A percentile compares a stretch with the other conserved stretches of the same genome.
phyloP scores from a whole-genome alignment of 1,140 invertebrate genomes.

The Zaprionus davidi region DNA sequence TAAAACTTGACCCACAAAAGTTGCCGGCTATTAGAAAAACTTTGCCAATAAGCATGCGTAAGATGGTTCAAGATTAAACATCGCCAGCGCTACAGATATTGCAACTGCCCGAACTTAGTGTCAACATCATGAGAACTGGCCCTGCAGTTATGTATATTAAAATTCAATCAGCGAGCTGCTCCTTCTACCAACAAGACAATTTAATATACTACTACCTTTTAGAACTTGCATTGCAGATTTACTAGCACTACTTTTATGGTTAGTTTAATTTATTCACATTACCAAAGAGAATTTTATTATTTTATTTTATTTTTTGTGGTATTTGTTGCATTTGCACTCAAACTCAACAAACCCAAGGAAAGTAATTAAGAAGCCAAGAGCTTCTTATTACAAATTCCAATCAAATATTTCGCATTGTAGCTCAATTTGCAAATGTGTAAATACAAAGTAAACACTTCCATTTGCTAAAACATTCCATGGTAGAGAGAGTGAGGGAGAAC shows the following conservation, averaged over 20 bases:
- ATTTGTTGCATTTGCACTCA: not conserved
- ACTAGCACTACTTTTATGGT: not conserved
- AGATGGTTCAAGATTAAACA: constrained; percentile 32
- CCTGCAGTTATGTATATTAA: constrained; percentile 6
- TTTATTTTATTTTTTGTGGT: not conserved
- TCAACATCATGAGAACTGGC: constrained; percentile 26
- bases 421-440: not conserved
- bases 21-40: constrained; percentile 54
- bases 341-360: not conserved
- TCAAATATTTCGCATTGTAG: constrained; percentile 9
- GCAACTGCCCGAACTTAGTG: not conserved
- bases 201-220: not conserved
- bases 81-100: not conserved
- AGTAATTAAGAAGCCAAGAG: not conserved
- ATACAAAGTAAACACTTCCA: not conserved
- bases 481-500: not conserved
- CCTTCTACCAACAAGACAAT: not conserved
- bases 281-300: not conserved
- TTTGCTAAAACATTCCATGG: constrained; percentile 4
- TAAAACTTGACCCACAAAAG: constrained; percentile 58
- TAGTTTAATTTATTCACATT: not conserved
- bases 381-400: constrained; percentile 5
- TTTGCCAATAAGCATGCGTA: constrained; percentile 64
- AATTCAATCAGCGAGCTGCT: constrained; percentile 14
- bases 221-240: not conserved